Base-by-base conservation (phyloP, 2,113 vertebrate genomes). In the mouse (Mus musculus) region DNA sequence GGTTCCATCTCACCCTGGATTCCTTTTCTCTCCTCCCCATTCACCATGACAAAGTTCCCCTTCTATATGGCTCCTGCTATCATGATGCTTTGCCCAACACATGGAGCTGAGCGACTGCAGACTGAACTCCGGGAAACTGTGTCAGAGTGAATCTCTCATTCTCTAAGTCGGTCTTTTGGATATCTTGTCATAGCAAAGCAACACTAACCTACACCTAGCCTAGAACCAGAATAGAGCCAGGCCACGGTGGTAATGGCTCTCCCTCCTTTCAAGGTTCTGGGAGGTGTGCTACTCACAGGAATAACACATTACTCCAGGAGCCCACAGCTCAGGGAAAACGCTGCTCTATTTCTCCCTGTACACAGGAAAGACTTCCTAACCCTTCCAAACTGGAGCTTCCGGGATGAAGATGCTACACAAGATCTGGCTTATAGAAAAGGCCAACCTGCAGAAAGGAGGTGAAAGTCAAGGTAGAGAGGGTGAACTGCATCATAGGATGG, bases 351-450 rank as follows among this genome's bases (percentile, higher is more conserved):
- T 39, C 30, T n/a, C 22, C 46, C 84, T 49, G 65, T 33, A 16
- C 63, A 39, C 61, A 33, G 59, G 39, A 17, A 52, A 75, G 59
- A 28, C 39, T 36, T 52, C 16, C 86, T 22, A 20, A 65, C 26
- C 61, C 28, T 92, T 75, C 90, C 88, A 77, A 77, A 30, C 8
- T 61, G 33, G 49, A n/a, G 39, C 22, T 96, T 95, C 72, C 33
- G 36, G 88, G 52, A 76, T 75, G 26, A 56, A 36, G 88, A 42
- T 30, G 65, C n/a, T 20, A 95, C 22, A 7, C 61, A 52, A 16
- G 71, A 39, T 39, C 24, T 61, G 39, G 36, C n/a, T 86, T 63
- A 1, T 1, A 12, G 46, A 49, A 54, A 30, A 71, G 26, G n/a
- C 8, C 49, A 39, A 36, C 16, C 6, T 17, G 2, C 67, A 76